A percentile compares a stretch with the other conserved stretches of the same genome.
phyloP scores from a whole-genome alignment of 2,888 invertebrate species.

The Periphyllus acericola region DNA sequence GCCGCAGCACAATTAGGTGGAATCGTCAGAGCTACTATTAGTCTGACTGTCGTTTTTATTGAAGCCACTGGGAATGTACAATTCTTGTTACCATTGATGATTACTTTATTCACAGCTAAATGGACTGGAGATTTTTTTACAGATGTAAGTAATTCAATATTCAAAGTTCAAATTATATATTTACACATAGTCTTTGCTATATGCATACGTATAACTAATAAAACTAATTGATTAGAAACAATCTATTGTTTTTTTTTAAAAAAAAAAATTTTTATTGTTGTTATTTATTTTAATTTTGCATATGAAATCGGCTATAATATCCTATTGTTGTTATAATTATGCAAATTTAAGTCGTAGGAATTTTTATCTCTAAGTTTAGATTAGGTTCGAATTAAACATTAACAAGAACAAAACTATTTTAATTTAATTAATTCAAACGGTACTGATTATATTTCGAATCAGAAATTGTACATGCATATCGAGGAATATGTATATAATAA shows the following conservation, averaged over 20 bases:
- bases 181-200: background rate
- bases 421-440: no score
- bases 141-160: constrained; percentile 69
- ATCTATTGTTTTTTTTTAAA: background rate
- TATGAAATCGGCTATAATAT: no score
- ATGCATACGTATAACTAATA: background rate
- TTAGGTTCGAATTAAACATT: no score
- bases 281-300: no score
- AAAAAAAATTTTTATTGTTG: no score
- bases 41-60: constrained; percentile 74
- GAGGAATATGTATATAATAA: no score
- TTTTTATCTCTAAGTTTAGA: no score
- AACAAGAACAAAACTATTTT: no score
- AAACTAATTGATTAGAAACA: background rate
- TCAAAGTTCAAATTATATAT: background rate
- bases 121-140: constrained; percentile 76
- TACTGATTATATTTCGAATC: no score
- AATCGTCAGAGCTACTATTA: constrained; percentile 75
- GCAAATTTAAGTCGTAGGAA: background rate
- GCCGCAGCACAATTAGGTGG: constrained; percentile 73
- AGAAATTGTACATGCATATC: no score
- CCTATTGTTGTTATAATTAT: background rate
- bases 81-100: constrained; percentile 75
- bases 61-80: constrained; percentile 74
- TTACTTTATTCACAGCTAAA: constrained; percentile 74